These are phyloP conservation scores for Urosaurus nigricauda DNA, from an alignment of 2,797 vertebrate genomes.

Conservation along the genomic window DNA sequence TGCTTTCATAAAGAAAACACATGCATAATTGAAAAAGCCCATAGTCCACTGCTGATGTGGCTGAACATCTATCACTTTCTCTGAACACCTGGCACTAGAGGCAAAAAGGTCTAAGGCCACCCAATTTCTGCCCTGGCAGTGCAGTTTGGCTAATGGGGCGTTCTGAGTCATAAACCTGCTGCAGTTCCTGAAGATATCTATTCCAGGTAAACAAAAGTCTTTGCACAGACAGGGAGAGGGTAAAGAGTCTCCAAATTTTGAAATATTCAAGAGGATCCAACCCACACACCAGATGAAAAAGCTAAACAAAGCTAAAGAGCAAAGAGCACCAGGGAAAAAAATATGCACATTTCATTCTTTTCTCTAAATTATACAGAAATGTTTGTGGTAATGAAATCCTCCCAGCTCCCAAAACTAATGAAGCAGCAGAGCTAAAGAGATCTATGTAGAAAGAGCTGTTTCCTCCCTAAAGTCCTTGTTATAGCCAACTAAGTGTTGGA, in stretches of 20 bases:
- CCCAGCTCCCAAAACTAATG: conserved; percentile 84
- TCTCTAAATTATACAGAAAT: conserved; percentile 87
- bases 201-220: background rate
- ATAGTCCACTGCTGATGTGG: background rate
- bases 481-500: conserved; percentile 88
- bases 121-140: background rate
- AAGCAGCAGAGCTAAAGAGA: conserved; percentile 81
- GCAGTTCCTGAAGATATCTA: background rate
- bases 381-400: conserved; percentile 86
- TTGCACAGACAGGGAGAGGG: background rate
- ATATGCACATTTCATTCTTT: conserved; percentile 76
- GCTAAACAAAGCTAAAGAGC: conserved; percentile 73
- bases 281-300: conserved; percentile 54
- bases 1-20: background rate
- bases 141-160: background rate
- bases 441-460: conserved; percentile 73
- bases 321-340: conserved; percentile 59
- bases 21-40: background rate
- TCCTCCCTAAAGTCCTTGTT: conserved; percentile 96
- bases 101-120: background rate
- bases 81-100: background rate
- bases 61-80: background rate
- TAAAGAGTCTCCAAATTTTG: background rate
- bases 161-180: background rate
- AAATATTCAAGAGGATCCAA: conserved; percentile 62